Base-by-base conservation (phyloP, 2,113 vertebrate genomes). In the Pygoscelis adeliae region DNA sequence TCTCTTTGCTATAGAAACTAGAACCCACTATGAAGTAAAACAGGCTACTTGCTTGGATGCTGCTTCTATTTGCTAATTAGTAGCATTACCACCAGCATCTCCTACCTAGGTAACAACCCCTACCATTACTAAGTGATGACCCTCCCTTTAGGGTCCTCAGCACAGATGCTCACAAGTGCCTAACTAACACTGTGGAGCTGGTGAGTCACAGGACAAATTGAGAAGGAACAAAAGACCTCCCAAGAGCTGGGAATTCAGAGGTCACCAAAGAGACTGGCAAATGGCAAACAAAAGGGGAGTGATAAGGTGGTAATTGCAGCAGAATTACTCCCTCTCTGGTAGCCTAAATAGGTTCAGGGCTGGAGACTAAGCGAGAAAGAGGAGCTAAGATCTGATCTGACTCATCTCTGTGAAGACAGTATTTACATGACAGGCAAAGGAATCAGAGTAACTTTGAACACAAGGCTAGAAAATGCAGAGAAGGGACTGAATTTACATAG, bases 141-240 rank as follows among this genome's bases (percentile, higher is more conserved):
- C 10, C 19, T 56, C 16, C 22, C 46, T 73, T 53, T 34, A 53
- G 38, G 12, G n/a, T 8, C 86, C 55, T n/a, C 72, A 36, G 30
- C 14, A 25, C 4, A 7, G 71, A 29, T 15, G 44, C 30, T 58
- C 36, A 36, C 0, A 2, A 82, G 53, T 1, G 2, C 15, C 55
- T 6, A 50, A 77, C 11, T 13, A 71, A 36, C 36, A 4, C 44
- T 42, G 30, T 0, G 0, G 58, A 49, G 23, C 13, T 6, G 5
- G 44, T n/a, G 53, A 69, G 30, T 44, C 83, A 71, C 44, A 34
- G 50, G 22, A 58, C 26, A 66, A 66, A 65, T 0, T 5, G 56
- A 55, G 61, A 65, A 49, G 22, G 46, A 84, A n/a, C 4, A 13
- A 67, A 84, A 29, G 38, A 50, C 32, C 27, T 62, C 2, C 0